Evolutionary conservation across 2,888 invertebrate species (phyloP), one percentile per base, ranked within the genome.

Genomic region (Julus scanicus): DNA sequence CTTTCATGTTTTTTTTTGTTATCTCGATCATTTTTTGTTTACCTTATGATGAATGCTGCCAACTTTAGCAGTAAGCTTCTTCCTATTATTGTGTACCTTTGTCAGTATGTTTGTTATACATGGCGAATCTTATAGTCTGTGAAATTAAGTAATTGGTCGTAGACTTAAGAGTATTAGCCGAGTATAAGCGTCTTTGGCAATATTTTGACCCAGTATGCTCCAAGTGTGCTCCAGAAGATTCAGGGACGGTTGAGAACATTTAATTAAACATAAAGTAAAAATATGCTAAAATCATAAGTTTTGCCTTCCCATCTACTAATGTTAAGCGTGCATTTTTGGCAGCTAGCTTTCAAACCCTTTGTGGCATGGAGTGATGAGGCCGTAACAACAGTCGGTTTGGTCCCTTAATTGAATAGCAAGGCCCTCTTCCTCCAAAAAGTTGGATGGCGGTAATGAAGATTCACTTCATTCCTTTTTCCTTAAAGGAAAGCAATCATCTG

Each of bases 401-500:
- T 63, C 63, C 63, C 63, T n/a, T 63, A 63, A 63, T 63, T 63
- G 63, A 63, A 63, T 15, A 63, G 63, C n/a, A 63, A 63, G 17
- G 63, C 63, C 63, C 63, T 63, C 63, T 15, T 63, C 63, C n/a
- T 17, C 63, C 63, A 63, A 63, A 63, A 63, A 17, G 63, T 17
- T 63, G 63, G 63, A 15, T 63, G 63, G 11, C 63, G 63, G 63
- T 63, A 63, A 63, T 63, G 63, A 63, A 63, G 63, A 63, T 63
- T 63, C 63, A 63, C 63, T 63, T 63, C 63, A 84, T 44, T 84
- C 44, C 84, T 17, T 37, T 84, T 84, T 84, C 39, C 44, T 39
- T 40, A 84, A 44, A 84, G 29, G 49, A 48, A 86, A 86, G 49
- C 86, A 86, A 86, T 86, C 86, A 86, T 86, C 86, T 49, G 86